A percentile compares a stretch with the other conserved stretches of the same genome.
Conservation (phyloP, 2,113 vertebrate genomes). For the Mobula hypostoma region DNA sequence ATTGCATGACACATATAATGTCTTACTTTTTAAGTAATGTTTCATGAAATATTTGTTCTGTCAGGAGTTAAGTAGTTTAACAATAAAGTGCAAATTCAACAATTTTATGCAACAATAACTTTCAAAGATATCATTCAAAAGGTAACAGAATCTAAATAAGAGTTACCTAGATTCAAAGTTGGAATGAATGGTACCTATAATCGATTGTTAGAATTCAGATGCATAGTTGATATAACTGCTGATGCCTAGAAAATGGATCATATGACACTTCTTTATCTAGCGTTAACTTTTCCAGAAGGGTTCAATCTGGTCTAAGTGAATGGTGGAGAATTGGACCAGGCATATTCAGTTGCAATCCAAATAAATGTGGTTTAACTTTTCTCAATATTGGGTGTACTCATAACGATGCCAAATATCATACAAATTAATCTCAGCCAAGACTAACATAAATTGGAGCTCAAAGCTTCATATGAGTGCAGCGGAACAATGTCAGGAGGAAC, state of each 20-base stretch:
- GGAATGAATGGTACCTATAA: neutral
- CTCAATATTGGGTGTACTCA: no score
- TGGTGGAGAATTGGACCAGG: no score
- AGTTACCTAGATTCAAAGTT: neutral
- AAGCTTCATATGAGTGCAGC: no score
- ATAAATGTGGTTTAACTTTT: no score
- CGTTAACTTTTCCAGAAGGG: neutral
- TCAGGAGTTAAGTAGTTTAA: neutral
- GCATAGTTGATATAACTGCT: neutral
- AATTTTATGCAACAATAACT: neutral
- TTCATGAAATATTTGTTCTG: neutral
- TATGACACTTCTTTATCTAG: neutral
- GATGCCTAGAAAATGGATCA: neutral
- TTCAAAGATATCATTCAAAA: neutral
- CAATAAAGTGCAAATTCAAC: no score
- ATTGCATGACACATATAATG: no score
- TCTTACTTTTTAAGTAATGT: neutral
- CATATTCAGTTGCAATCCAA: no score
- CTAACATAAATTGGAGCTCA: no score
- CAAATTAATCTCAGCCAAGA: no score
- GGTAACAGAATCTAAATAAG: neutral
- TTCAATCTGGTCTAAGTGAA: no score
- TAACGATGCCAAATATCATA: no score
- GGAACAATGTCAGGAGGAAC: no score
- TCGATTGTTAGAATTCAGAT: neutral